Evolutionary conservation across 1,140 invertebrate species (phyloP), one percentile per base, ranked within the genome.

Genomic region (Zaprionus nigranus): DNA sequence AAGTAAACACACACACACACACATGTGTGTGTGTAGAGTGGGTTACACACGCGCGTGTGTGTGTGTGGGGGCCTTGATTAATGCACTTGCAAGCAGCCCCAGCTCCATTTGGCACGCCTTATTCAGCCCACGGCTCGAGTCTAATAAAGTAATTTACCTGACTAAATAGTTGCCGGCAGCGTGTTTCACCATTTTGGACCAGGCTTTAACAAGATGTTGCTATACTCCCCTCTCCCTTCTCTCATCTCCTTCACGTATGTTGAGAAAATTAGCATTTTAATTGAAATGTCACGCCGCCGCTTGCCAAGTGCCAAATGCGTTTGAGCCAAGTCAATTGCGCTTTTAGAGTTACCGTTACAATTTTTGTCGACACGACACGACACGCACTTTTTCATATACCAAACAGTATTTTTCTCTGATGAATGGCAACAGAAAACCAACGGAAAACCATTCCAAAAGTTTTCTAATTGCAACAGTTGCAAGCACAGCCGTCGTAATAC

Each of bases 81-180:
- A 82, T 82, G 80, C 80, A 82, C 80, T 82, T 83, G 80, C 80
- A 53, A 68, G 22, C 49, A 43, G 57, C 13, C 15, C 15, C 28
- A 73, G 46, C 46, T 40, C 34, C 49, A 40, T 51, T 20, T 59
- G 79, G 75, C 80, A 82, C 79, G 79, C 79, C 79, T 82, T 75
- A 40, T 68, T 6, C 58, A 68, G 65, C 65, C 65, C 65, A 75
- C 75, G 43, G 70, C 77, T 71, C 65, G 83, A 81, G 60, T 79
- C 81, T 82, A 82, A 82, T 82, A 82, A 82, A 82, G 80, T 82
- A 82, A 82, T 82, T 82, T 82, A 84, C 80, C 68, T 75, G 40
- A 82, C 80, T 82, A 82, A 82, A 82, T 82, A 82, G 80, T 82
- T 82, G 79, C 79, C 79, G 75, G 66, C 80, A 79, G 81, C 70